Base-by-base conservation (phyloP, 1,140 invertebrate genomes). In the Aricia agestis region DNA sequence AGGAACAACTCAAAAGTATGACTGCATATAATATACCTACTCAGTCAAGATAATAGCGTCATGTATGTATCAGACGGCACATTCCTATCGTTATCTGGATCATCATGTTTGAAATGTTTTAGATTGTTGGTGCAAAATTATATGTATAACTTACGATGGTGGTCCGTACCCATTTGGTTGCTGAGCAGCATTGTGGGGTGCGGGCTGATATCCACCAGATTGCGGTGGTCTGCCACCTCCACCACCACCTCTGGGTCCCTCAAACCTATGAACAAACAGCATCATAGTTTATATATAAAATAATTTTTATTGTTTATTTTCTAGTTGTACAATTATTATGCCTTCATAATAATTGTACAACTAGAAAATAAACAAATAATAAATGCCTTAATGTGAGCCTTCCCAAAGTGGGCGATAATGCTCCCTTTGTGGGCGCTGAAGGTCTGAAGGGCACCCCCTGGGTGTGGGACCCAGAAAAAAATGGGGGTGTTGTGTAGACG, bases 41-140 rank as follows among this genome's bases (percentile, higher is more conserved):
- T 69, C 68, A 69, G 68, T 63, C 3, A 63, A 25, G 58, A 65
- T 63, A 69, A 63, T 82, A 85, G 81, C 89, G 87, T 91, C 89
- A 91, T 82, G 42, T 89, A 66, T 89, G 87, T 91, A 85, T 91
- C 86, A 91, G 89, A 91, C 87, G 87, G 89, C 89, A 91, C 89
- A 91, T 91, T 91, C 89, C 89, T 91, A 89, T 91, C 89, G 77
- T 81, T 78, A 81, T 74, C 74, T 78, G 85, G 89, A 79, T 91
- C 87, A 91, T 91, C 89, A 91, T 86, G 13, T 9, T 19, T 42
- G 18, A 45, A 52, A 9, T 36, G 25, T 66, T 65, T n/a, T 57
- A 65, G 3, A 25, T 25, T 25, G 25, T 25, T 31, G 19, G 7
- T 57, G 31, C 31, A 31, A 72, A 59, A 66, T 41, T 6, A 66